A percentile compares a stretch with the other conserved stretches of the same genome.
These are phyloP conservation scores for Thomomys bottae DNA, from an alignment of 2,113 vertebrate species.

Conservation along the genomic window DNA sequence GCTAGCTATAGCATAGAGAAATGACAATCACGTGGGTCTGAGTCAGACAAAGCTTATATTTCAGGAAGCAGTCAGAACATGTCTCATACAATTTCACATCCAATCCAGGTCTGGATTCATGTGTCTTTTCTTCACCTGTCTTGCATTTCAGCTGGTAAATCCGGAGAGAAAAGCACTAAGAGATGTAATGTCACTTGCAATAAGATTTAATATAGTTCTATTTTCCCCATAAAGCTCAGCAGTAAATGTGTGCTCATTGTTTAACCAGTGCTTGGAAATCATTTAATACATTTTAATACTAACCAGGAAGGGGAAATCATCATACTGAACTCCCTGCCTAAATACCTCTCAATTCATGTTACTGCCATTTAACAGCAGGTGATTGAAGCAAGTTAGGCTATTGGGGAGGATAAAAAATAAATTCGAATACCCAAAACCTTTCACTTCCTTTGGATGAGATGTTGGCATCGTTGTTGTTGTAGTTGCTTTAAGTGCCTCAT, in stretches of 20 bases:
- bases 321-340: neutral
- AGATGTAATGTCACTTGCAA: neutral
- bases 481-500: neutral
- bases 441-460: neutral
- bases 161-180: neutral
- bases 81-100: neutral
- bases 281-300: neutral
- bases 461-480: neutral
- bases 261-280: neutral
- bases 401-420: neutral
- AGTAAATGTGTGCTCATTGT: neutral
- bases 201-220: neutral
- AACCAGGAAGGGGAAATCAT: neutral
- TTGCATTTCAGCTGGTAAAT: neutral
- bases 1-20: constrained; percentile 5
- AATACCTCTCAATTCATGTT: neutral
- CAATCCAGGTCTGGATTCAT: constrained; percentile 13
- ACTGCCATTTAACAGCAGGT: neutral
- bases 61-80: neutral
- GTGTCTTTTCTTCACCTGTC: neutral
- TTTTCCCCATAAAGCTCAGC: neutral
- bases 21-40: neutral
- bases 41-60: neutral
- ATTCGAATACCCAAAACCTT: neutral
- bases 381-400: neutral